Evolutionary conservation across 2,113 vertebrate genomes (phyloP).

Genomic region (Fregetta grallaria): DNA sequence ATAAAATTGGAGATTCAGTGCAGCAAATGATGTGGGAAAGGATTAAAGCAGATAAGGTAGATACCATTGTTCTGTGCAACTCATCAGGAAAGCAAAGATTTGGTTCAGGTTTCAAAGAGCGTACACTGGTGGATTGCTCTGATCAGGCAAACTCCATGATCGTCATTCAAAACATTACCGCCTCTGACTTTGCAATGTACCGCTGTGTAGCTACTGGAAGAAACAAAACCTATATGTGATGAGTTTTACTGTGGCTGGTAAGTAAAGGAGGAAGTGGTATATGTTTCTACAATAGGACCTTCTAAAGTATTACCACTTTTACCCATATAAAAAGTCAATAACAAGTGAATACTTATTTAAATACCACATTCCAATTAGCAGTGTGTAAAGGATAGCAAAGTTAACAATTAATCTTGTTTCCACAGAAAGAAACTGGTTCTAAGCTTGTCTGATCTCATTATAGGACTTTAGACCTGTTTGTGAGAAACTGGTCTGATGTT

Average conservation of each 20-base stretch:
- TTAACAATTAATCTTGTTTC: not conserved
- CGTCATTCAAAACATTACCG: slow-evolving; percentile 39
- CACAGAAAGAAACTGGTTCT: not conserved
- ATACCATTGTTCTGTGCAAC: slow-evolving; percentile 68
- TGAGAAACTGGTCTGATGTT: not conserved
- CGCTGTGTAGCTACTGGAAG: slow-evolving; percentile 54
- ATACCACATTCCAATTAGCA: not conserved
- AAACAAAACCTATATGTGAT: slow-evolving; percentile 11
- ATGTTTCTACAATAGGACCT: not conserved
- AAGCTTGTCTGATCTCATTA: not conserved
- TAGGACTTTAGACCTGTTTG: not conserved
- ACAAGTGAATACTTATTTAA: not conserved
- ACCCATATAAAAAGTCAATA: not conserved
- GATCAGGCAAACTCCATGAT: slow-evolving; percentile 26
- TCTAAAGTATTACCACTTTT: not conserved
- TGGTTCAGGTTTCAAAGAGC: slow-evolving; percentile 64
- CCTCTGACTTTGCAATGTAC: slow-evolving; percentile 74
- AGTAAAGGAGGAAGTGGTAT: not conserved
- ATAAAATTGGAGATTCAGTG: not conserved
- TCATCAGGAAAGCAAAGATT: slow-evolving; percentile 33
- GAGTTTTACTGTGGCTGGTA: slow-evolving; percentile 54
- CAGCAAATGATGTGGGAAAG: slow-evolving; percentile 73
- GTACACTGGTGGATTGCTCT: slow-evolving; percentile 53
- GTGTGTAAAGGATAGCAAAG: not conserved
- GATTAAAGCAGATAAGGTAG: slow-evolving; percentile 54